Base-by-base conservation (phyloP, 2,113 vertebrate species). In the Myrmecobius fasciatus region DNA sequence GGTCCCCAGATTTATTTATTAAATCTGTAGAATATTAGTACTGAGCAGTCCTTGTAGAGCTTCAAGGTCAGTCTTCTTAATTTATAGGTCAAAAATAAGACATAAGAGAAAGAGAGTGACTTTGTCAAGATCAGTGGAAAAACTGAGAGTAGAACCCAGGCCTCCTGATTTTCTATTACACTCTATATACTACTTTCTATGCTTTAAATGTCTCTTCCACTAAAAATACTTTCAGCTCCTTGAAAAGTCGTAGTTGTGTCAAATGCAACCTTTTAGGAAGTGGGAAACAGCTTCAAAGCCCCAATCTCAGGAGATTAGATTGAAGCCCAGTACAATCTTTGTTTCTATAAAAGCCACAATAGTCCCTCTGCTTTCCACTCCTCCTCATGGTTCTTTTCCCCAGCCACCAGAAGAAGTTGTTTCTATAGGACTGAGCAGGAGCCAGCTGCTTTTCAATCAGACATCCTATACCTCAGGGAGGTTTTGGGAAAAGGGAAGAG, bases 181-280 rank as follows among this genome's bases (percentile, higher is more conserved):
- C 17, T 4, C 17, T 4, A 75, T 4, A 75, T n/a, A 20, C 36
- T 20, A 31, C 60, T 75, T 17, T 75, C 17, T n/a, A 22, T n/a
- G n/a, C n/a, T 43, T 20, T 22, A 83, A 83, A 83, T 83, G 20
- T 83, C 67, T 43, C n/a, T 83, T 83, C 67, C 11, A 11, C 67
- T 43, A 83, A 83, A 83, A 83, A 83, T 24, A 83, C 20, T 17
- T 83, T 83, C n/a, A 43, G 24, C 20, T n/a, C 17, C 31, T 75
- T 75, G 36, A 20, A n/a, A 94, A 89, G n/a, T 92, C 94, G 91
- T 0, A 36, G 14, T 53, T 95, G 7, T 46, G 47, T 89, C 75
- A 91, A 88, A 90, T 94, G 46, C 43, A 53, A 89, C n/a, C 95
- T 54, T 54, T 43, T 48, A 91, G 9, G 92, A 51, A 67, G 93